Base-by-base conservation (phyloP, 2,797 vertebrate genomes). In the Amphiprion clarkii region DNA sequence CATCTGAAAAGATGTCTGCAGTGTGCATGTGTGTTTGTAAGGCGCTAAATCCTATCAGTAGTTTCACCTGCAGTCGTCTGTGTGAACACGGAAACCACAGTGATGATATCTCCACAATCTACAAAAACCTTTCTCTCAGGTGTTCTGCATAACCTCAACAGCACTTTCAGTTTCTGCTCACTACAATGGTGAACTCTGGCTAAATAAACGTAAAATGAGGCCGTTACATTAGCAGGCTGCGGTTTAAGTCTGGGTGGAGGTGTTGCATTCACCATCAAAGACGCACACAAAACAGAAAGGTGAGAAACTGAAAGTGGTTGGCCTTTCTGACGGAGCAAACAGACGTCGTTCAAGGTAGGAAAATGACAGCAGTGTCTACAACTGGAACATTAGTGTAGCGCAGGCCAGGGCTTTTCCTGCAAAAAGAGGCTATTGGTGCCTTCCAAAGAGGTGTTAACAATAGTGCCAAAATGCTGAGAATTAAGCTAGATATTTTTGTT, bases 81-180 rank as follows among this genome's bases (percentile, higher is more conserved):
- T 40, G 31, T 23, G 13, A 66, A 65, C 27, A 51, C 17, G 21
- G 60, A 81, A 82, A 80, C 72, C 68, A 74, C 65, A 80, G 62
- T 66, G 58, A 39, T 31, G 16, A 49, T 44, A 33, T 27, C 62
- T 56, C 46, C 17, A 78, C 39, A 72, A 58, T 67, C 1, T 6
- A 51, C 5, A 6, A 33, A 60, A 72, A 57, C 53, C 9, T 44
- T 58, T 73, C 53, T 60, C 64, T 80, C 49, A 39, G 14, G 16
- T 39, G 62, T 62, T 12, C 36, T 12, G 9, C 3, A 40, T 16
- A 74, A 77, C 74, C 67, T 69, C 72, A 78, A 78, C 0, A 31
- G 3, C 7, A 25, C 52, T 82, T 83, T 86, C 48, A 25, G 31
- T 74, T 82, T 67, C 68, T 66, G 74, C 65, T 62, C 36, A 55